Evolutionary conservation across 2,113 vertebrate species (phyloP), one percentile per base, ranked within the genome.

Genomic region (Cephalophus harveyi): DNA sequence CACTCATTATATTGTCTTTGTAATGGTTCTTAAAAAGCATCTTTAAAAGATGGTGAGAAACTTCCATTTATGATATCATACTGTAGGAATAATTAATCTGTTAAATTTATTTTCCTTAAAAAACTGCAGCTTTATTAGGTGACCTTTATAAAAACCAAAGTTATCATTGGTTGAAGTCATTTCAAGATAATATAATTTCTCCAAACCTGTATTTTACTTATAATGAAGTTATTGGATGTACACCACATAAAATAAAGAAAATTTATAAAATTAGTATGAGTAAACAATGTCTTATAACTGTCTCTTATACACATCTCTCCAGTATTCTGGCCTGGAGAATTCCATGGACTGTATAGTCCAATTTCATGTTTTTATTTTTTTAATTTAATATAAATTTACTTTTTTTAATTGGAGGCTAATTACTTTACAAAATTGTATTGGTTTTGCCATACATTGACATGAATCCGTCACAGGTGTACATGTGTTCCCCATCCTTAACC

Each of bases 101-200:
- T 92, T 92, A 74, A 81, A 97, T 84, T 59, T 93, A 71, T 88
- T 76, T 94, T 33, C n/a, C 55, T 94, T 55, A 71, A 89, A 89
- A 71, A 78, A 81, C 50, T 55, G 27, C 2, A 71, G 4, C n/a
- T 83, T 27, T 57, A 50, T 55, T 19, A 87, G 11, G 1, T 48
- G 30, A 71, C 17, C 33, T 94, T 87, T 43, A 84, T 76, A 90
- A 87, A 91, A 87, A 87, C 28, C 43, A 87, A 92, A 94, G 67
- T 90, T 87, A 67, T 16, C 15, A 79, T 2, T 90, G 25, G 87
- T 23, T 78, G 30, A 83, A 54, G 74, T 87, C 83, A 96, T 78
- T 83, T 88, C 25, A 71, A 16, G 19, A 90, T 84, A 54, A 87
- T 40, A 15, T 64, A 16, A 87, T 43, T 89, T 85, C 12, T 81